These are phyloP conservation scores for Notothenia rossii DNA, from an alignment of 2,113 vertebrate genomes.

Conservation along the genomic window DNA sequence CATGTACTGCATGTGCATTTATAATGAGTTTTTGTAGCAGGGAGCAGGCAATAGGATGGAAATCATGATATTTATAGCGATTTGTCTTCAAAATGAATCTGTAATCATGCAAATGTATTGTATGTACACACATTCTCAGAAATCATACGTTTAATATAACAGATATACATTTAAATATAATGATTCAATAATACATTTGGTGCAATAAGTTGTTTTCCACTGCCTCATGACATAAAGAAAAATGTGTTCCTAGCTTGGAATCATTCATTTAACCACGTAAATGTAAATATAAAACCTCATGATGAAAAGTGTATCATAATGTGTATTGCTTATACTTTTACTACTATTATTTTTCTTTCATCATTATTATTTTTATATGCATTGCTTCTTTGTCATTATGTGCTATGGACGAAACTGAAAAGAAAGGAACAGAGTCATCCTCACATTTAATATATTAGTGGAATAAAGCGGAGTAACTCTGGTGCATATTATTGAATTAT, in stretches of 20 bases:
- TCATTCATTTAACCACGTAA: background rate
- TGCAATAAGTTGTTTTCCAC: background rate
- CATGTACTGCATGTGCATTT: background rate
- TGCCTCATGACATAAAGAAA: background rate
- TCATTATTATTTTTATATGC: too few species aligned
- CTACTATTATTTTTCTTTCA: too few species aligned
- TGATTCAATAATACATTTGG: background rate
- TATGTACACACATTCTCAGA: too few species aligned
- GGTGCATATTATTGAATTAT: too few species aligned
- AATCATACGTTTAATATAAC: background rate
- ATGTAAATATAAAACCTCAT: background rate
- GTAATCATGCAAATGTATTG: slow-evolving; percentile 1
- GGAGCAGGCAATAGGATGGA: background rate
- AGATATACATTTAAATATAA: background rate
- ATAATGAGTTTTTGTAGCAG: background rate
- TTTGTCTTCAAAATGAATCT: background rate
- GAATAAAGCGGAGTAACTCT: too few species aligned
- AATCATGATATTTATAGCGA: background rate
- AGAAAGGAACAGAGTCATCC: too few species aligned
- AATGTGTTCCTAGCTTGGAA: background rate
- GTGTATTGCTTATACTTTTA: too few species aligned
- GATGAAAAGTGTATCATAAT: too few species aligned
- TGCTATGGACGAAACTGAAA: too few species aligned
- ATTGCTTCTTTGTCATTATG: too few species aligned
- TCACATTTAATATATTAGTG: too few species aligned